phyloP scores from a whole-genome alignment of 2,888 invertebrate genomes.

The Chalcis sispes region DNA sequence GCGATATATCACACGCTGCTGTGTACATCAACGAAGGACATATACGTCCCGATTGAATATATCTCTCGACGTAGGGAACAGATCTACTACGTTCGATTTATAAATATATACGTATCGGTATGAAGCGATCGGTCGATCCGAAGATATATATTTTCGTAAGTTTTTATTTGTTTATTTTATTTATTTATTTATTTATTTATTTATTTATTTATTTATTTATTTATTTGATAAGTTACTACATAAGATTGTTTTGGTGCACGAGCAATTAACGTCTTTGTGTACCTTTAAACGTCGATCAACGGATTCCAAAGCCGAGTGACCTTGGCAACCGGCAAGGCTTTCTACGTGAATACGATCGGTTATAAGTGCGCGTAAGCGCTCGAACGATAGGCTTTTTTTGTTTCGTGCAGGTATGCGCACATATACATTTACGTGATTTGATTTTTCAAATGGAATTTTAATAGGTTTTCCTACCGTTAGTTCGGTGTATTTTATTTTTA shows the following conservation, averaged over 20 bases:
- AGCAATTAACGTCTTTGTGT: not conserved
- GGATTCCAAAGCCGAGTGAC: not conserved
- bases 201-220: too few relatives aligned
- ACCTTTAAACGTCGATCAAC: conserved; percentile 4
- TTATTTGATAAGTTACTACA: too few relatives aligned
- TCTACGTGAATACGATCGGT: not conserved
- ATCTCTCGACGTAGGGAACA: not conserved
- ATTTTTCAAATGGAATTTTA: too few relatives aligned
- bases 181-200: too few relatives aligned
- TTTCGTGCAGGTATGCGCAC: conserved; percentile 9
- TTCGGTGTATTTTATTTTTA: too few relatives aligned
- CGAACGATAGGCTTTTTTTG: not conserved
- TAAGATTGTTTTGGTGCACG: not conserved
- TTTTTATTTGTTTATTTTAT: conserved; percentile 6
- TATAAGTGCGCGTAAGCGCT: not conserved
- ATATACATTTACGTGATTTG: too few relatives aligned
- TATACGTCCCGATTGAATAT: not conserved
- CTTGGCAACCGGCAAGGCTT: conserved; percentile 35
- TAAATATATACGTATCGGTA: too few relatives aligned
- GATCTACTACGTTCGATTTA: not conserved
- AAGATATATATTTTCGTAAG: not conserved
- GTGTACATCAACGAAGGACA: not conserved
- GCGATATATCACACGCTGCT: too few relatives aligned
- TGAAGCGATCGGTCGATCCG: not conserved
- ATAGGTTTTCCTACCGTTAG: too few relatives aligned